Evolutionary conservation across 1,140 invertebrate genomes (phyloP).

Genomic region (Nasonia giraulti): DNA sequence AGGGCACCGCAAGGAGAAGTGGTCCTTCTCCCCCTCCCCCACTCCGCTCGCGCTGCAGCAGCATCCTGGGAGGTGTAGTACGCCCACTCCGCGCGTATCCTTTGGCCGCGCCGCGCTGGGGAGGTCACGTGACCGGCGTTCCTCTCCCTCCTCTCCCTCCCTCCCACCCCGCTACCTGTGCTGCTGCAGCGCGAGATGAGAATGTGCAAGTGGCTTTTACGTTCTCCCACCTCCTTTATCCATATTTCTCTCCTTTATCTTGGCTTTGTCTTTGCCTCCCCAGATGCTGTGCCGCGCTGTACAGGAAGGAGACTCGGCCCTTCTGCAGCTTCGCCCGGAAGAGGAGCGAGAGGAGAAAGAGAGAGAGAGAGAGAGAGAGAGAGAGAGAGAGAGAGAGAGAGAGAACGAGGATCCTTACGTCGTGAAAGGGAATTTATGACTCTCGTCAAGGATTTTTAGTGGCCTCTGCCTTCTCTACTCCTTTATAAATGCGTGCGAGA

Average conservation of each 20-base stretch:
- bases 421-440: constrained; percentile 48
- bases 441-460: constrained; percentile 51
- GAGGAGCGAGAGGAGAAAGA: not conserved
- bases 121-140: constrained; percentile 17
- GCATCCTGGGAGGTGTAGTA: constrained; percentile 22
- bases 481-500: constrained; percentile 36
- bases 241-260: constrained; percentile 32
- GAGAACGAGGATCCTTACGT: constrained; percentile 25
- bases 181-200: constrained; percentile 20
- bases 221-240: constrained; percentile 27
- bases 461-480: not conserved
- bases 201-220: constrained; percentile 44
- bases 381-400: constrained; percentile 10
- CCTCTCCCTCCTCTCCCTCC: constrained; percentile 52
- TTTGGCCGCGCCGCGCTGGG: not conserved
- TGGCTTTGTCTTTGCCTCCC: constrained; percentile 35
- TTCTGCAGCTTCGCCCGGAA: constrained; percentile 24
- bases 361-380: not conserved
- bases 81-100: constrained; percentile 41
- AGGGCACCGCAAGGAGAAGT: not conserved
- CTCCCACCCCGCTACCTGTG: constrained; percentile 23
- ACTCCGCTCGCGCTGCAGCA: not conserved
- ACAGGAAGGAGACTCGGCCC: constrained; percentile 46
- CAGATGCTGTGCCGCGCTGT: constrained; percentile 38
- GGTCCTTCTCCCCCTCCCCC: constrained; percentile 33